Evolutionary conservation across 2,113 vertebrate genomes (phyloP).

Genomic region (Eira barbara): DNA sequence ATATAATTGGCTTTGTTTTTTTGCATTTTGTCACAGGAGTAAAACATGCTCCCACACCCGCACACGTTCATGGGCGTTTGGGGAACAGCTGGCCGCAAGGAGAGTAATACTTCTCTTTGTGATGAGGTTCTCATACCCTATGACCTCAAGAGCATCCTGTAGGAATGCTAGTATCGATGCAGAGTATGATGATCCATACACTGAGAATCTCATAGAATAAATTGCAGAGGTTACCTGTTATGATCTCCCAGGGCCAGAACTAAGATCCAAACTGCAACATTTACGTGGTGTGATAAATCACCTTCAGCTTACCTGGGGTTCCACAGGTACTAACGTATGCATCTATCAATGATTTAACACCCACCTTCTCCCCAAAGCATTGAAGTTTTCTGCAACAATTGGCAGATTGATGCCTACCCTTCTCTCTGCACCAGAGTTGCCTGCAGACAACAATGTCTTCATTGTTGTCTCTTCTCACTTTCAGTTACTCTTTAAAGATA

Average conservation of each 20-base stretch:
- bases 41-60: neutral
- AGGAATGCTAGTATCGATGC: neutral
- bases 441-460: accelerated
- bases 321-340: neutral
- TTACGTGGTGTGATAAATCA: neutral
- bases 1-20: neutral
- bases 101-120: neutral
- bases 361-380: neutral
- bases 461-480: neutral
- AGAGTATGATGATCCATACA: neutral
- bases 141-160: neutral
- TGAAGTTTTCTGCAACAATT: neutral
- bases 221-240: neutral
- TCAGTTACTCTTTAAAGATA: neutral
- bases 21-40: neutral
- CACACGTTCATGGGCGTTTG: neutral
- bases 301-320: neutral
- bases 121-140: neutral
- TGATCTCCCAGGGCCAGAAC: neutral
- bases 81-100: too few species aligned
- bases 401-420: neutral
- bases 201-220: neutral
- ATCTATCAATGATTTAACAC: neutral
- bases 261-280: neutral
- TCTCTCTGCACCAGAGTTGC: neutral